Evolutionary conservation across 2,797 vertebrate species (phyloP), one percentile per base, ranked within the genome.

Genomic region (Halcyon chelicuti): DNA sequence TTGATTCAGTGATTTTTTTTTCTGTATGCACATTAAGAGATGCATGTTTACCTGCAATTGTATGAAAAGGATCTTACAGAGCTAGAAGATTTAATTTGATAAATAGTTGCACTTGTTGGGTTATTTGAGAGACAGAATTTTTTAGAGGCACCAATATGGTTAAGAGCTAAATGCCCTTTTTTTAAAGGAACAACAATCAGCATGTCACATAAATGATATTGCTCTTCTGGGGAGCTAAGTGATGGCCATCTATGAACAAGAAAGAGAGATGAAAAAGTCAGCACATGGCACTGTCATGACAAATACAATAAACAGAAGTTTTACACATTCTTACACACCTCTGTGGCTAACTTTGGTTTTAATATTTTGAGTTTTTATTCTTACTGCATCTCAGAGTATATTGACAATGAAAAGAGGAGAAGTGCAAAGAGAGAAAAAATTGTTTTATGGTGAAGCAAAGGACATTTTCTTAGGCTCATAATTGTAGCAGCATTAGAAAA

Each of bases 1-100:
- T 96, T 97, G 95, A 98, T 98, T 98, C 97, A 96, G 96, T 66
- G 97, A 97, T 97, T 29, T 98, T 98, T 98, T 98, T 86, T 86
- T n/a, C 26, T 73, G 3, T 28, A 67, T 88, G 31, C 86, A 39
- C 88, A 93, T 77, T 94, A 31, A 86, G 76, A 71, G n/a, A 61
- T 33, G 44, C 63, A 46, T 44, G 47, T 82, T 97, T 97, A 92
- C 90, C 84, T 33, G 58, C 47, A 86, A 37, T 44, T 74, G 5
- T 42, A 86, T 63, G 42, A 49, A 86, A 94, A 82, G 44, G 44
- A 93, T 89, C 76, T 94, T 73, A 75, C 60, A 72, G 78, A 93
- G 58, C 61, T 70, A 78, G 29, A 78, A n/a, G 3, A 93, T 94
- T 60, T 67, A 91, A 95, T 87, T 88, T 95, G 71, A 63, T 83